Base-by-base conservation (phyloP, 1,140 invertebrate genomes). In the Stenopsyche tienmushanensis region DNA sequence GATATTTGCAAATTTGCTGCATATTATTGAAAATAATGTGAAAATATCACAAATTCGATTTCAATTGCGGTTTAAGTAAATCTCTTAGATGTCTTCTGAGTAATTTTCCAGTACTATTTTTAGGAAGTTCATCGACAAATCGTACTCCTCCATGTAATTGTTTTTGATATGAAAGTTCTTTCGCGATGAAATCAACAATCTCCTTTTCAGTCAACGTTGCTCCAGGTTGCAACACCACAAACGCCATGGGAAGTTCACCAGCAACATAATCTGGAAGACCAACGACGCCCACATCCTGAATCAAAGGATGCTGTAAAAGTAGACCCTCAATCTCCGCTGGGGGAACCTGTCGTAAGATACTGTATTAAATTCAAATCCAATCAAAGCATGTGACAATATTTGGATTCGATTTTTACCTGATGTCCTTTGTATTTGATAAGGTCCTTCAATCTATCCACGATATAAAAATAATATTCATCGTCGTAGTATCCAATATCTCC, bases 321-420 rank as follows among this genome's bases (percentile, higher is more conserved):
- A 93, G 65, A 45, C 84, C 84, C 77, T 94, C 91, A 66, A 94
- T 77, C 77, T 93, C 90, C 1, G 90, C 88, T 62, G 91, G 91
- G 1, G 90, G 81, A 1, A 94, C 90, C 86, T 89, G 49, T 7
- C 9, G 7, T 49, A 21, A 8, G 9, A 49, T 8, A 8, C 7
- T 8, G 9, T 17, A 21, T 17, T 21, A 8, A 8, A 8, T 8
- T 8, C 7, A 7, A 25, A 25, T 18, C n/a, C 13, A 58, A 42
- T 20, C 39, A 3, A 58, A n/a, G n/a, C n/a, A n/a, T n/a, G n/a
- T n/a, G n/a, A n/a, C n/a, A n/a, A n/a, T n/a, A n/a, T 42, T 52
- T 10, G 25, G 17, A 25, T 8, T 52, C 18, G 2, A 20, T n/a
- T 5, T 85, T 74, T 8, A 92, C 88, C 81, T 92, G 90, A 69